Conservation (phyloP, 2,113 vertebrate species). For the Phycodurus eques region DNA sequence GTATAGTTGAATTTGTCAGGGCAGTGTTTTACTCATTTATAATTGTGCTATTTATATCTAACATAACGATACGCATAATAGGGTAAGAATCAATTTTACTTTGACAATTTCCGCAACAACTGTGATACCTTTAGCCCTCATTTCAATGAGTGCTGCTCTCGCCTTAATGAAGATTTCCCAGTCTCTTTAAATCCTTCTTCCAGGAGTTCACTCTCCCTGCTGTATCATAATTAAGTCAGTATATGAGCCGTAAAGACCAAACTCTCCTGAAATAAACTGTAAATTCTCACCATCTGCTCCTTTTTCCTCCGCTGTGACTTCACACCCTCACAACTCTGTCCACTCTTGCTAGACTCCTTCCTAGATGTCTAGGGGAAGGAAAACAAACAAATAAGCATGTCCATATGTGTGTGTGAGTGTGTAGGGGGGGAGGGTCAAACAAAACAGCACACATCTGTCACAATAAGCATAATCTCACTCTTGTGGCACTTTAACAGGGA, state of each 20-base stretch:
- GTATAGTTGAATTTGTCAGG: background rate
- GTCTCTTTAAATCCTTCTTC: conserved; percentile 62
- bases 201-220: conserved; percentile 60
- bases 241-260: conserved; percentile 70
- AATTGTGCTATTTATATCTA: background rate
- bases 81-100: background rate
- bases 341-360: conserved; percentile 26
- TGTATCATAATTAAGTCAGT: conserved; percentile 70
- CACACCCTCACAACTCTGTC: conserved; percentile 29
- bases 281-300: conserved; percentile 67
- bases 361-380: conserved; percentile 37
- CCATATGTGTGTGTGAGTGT: background rate
- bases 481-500: background rate
- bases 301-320: conserved; percentile 28
- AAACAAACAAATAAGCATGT: conserved; percentile 4
- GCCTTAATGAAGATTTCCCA: conserved; percentile 64
- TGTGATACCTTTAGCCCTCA: conserved; percentile 16
- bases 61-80: background rate
- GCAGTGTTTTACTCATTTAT: background rate
- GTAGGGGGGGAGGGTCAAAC: too few species aligned
- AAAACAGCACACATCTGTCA: background rate
- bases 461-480: background rate
- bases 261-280: conserved; percentile 65
- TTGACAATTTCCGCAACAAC: background rate
- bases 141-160: conserved; percentile 36